Percentiles rank a stretch among this genome's conserved stretches.
Evolutionary conservation across 2,888 invertebrate species (phyloP).

Genomic region (Patella ulyssiponensis): DNA sequence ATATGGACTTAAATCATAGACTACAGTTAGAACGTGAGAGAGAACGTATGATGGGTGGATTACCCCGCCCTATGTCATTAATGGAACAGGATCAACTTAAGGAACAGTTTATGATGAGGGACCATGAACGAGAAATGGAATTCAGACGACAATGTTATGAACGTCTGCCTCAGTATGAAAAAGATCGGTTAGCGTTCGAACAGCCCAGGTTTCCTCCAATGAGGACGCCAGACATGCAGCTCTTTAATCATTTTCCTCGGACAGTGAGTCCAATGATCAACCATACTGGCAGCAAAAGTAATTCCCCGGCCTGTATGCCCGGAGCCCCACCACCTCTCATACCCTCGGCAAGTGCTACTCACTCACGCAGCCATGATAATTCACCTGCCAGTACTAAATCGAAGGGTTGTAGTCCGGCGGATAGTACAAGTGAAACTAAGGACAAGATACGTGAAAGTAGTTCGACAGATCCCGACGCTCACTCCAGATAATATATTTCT

Average conservation of each 20-base stretch:
- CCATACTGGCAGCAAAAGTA: constrained; percentile 48
- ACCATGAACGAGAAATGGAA: constrained; percentile 45
- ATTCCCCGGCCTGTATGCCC: constrained; percentile 57
- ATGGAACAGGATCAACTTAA: constrained; percentile 55
- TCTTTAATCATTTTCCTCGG: constrained; percentile 45
- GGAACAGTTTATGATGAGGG: constrained; percentile 54
- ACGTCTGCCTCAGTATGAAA: constrained; percentile 50
- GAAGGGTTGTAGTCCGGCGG: constrained; percentile 58
- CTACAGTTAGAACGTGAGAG: constrained; percentile 46
- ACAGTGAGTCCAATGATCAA: constrained; percentile 59
- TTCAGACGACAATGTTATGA: constrained; percentile 54
- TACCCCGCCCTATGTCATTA: constrained; percentile 40
- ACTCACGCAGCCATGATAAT: constrained; percentile 52
- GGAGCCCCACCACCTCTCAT: constrained; percentile 64
- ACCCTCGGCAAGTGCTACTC: constrained; percentile 55
- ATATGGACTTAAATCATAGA: constrained; percentile 46
- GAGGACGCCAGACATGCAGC: constrained; percentile 45
- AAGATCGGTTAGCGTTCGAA: constrained; percentile 45
- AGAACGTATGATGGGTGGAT: constrained; percentile 51
- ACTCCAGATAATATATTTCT: constrained; percentile 49
- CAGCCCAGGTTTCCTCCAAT: constrained; percentile 43
- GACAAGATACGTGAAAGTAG: constrained; percentile 51
- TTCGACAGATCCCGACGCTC: constrained; percentile 61
- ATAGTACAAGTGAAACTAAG: constrained; percentile 58
- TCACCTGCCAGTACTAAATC: constrained; percentile 57